Conservation (phyloP, 2,797 vertebrate genomes). For the Martes flavigula region DNA sequence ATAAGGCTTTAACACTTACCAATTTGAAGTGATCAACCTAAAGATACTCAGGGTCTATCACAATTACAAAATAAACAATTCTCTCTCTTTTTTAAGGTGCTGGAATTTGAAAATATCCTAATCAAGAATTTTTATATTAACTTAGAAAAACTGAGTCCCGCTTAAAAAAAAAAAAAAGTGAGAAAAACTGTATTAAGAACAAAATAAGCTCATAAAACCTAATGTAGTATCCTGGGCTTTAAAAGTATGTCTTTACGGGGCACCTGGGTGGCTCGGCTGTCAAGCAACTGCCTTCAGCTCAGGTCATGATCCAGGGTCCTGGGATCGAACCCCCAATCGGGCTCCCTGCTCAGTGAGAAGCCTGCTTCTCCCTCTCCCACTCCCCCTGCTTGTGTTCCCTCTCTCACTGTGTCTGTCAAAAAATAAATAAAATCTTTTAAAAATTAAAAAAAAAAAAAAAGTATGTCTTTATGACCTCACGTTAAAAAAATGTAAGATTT, state of each 20-base stretch:
- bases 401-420: too few species aligned
- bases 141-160: constrained; percentile 35
- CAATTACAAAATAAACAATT: not conserved
- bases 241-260: not conserved
- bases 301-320: too few species aligned
- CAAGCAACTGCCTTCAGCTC: too few species aligned
- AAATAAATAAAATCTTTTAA: too few species aligned
- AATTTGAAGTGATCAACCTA: not conserved
- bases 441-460: not conserved
- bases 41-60: not conserved
- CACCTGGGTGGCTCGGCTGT: too few species aligned
- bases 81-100: not conserved
- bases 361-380: too few species aligned
- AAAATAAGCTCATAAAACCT: not conserved
- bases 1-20: not conserved
- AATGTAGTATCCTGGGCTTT: constrained; percentile 2
- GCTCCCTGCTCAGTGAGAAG: too few species aligned
- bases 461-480: not conserved
- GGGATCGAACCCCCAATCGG: too few species aligned
- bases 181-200: constrained; percentile 11
- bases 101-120: not conserved
- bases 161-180: not conserved
- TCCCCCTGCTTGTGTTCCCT: too few species aligned
- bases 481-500: not conserved
- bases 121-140: constrained; percentile 17